Evolutionary conservation across 2,113 vertebrate species (phyloP), one percentile per base, ranked within the genome.

Genomic region (Psilopsiagon aymara): DNA sequence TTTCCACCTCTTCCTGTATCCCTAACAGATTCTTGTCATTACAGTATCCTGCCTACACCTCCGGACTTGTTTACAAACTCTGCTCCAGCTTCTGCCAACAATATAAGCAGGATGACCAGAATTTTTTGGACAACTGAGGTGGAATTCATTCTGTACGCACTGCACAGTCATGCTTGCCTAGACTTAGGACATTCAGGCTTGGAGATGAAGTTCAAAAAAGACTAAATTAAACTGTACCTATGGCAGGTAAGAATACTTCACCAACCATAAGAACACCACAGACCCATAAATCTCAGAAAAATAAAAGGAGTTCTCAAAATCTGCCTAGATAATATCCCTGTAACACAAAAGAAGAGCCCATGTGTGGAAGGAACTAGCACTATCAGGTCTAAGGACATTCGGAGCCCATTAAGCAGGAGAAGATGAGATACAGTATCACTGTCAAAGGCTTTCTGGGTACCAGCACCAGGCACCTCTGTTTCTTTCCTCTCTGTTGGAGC

Each of bases 41-140:
- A 79, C 14, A 75, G 49, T 39, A 17, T 63, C 75, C 73, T 51
- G 55, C 35, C 77, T 82, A 20, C 27, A 71, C 25, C 77, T 91
- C 37, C 20, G 86, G 70, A 44, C 52, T 85, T 91, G 44, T 68
- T 94, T 68, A 70, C 43, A 81, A 81, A 75, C 64, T 67, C 46
- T 64, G 17, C 11, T 63, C 69, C 63, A 92, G 55, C 20, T 91
- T 81, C 59, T 70, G 14, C 18, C 37, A 88, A 16, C 51, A 53
- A 29, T 6, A 64, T 2, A 76, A 33, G 62, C 35, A 94, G 33
- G 29, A 82, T 69, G 78, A 93, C 12, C 8, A 75, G 27, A 85
- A 53, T 1, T 1, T 84, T 73, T 31, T 55, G 5, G 69, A 76
- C 13, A 82, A 28, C 16, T 15, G 3, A 27, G 3, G 23, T 2